Conservation (phyloP, 2,113 vertebrate genomes). For the Phoxinus phoxinus region DNA sequence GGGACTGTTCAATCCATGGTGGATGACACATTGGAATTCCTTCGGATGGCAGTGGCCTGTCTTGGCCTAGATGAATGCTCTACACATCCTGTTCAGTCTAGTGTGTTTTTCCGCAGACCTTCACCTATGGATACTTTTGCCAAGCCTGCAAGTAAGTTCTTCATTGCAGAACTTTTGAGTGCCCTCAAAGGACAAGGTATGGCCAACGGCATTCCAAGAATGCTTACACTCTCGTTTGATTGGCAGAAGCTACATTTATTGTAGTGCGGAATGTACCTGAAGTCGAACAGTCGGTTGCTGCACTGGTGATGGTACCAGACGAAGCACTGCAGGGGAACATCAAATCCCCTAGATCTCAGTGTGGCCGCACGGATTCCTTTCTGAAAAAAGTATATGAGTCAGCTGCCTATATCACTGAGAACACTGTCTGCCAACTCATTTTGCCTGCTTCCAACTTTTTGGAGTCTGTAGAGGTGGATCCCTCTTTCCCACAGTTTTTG, state of each 20-base stretch:
- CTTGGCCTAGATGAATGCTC: not conserved
- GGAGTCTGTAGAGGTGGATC: not conserved
- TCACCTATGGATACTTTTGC: not conserved
- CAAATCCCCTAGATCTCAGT: not conserved
- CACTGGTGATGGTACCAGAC: not conserved
- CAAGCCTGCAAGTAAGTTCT: not conserved
- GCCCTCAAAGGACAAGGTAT: not conserved
- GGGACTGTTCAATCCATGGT: not conserved
- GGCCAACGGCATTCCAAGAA: not conserved
- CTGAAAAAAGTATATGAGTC: not conserved
- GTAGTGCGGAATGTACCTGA: not conserved
- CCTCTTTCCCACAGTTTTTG: no score
- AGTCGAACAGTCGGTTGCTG: not conserved
- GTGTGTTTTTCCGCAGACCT: no score
- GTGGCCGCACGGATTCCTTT: not conserved
- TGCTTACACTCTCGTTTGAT: no score
- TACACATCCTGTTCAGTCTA: not conserved
- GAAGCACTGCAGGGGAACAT: not conserved
- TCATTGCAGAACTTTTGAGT: not conserved
- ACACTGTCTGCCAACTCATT: not conserved
- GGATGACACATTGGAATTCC: not conserved
- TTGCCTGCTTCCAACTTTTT: not conserved
- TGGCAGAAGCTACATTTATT: not conserved
- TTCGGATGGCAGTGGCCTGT: not conserved
- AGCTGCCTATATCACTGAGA: not conserved